phyloP scores from a whole-genome alignment of 2,113 vertebrate genomes.

The Nibea albiflora region DNA sequence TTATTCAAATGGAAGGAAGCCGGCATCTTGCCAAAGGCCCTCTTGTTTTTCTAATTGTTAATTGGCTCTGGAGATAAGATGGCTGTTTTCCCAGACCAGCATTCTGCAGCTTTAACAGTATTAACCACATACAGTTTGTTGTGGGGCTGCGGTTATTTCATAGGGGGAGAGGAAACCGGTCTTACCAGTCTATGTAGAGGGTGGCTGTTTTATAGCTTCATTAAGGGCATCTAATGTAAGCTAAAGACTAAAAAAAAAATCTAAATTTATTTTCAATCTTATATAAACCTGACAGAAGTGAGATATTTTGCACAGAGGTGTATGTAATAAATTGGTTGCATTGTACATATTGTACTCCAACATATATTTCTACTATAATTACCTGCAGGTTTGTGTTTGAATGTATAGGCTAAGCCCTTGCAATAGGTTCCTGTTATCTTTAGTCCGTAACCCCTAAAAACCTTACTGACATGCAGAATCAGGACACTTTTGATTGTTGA shows the following conservation, averaged over 20 bases:
- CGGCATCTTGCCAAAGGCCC: conserved; percentile 12
- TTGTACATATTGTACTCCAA: neutral
- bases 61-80: conserved; percentile 65
- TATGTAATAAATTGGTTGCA: neutral
- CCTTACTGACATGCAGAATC: neutral
- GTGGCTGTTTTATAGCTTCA: neutral
- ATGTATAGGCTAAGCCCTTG: neutral
- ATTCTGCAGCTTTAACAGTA: conserved; percentile 45
- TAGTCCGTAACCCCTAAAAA: neutral
- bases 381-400: neutral
- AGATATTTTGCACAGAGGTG: neutral
- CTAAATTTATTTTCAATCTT: neutral
- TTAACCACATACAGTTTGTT: conserved; percentile 2
- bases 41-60: conserved; percentile 41
- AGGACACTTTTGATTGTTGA: conserved; percentile 14
- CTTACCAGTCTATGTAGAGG: neutral
- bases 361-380: neutral
- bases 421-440: neutral
- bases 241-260: neutral
- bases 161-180: neutral
- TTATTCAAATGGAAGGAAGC: conserved; percentile 8
- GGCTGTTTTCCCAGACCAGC: conserved; percentile 36
- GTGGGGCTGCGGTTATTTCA: neutral
- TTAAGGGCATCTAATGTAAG: neutral
- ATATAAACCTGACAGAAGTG: neutral